Percentiles rank a stretch among this genome's conserved stretches.
Conservation (phyloP, 2,888 invertebrate species). For the Agonopterix heracliana region DNA sequence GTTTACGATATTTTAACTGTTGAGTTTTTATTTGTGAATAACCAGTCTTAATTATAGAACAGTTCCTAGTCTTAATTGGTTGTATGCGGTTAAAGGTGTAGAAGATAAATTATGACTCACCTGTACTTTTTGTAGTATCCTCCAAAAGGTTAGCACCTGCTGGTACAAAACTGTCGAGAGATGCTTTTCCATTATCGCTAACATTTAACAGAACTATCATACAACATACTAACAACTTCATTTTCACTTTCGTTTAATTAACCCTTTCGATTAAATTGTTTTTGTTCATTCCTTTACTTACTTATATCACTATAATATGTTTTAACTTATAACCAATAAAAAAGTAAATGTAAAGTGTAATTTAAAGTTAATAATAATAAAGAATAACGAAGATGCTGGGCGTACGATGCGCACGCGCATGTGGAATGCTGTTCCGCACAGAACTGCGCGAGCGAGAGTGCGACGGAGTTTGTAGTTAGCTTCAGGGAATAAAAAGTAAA, state of each 20-base stretch:
- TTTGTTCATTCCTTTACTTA: background rate
- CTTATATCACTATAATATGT: background rate
- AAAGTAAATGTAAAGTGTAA: too few species aligned
- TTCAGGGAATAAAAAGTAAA: too few species aligned
- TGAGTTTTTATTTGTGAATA: too few species aligned
- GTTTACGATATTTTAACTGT: too few species aligned
- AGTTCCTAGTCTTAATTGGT: too few species aligned
- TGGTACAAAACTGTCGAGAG: constrained; percentile 55
- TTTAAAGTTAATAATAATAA: background rate
- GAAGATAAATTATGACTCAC: constrained; percentile 27
- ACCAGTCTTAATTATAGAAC: too few species aligned
- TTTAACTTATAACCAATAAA: background rate
- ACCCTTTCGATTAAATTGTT: background rate
- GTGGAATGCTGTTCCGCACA: constrained; percentile 11
- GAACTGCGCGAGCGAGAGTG: constrained; percentile 10
- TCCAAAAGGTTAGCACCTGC: constrained; percentile 42
- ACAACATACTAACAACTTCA: constrained; percentile 55
- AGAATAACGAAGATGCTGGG: background rate
- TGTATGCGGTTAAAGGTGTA: too few species aligned
- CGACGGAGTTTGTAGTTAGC: too few species aligned
- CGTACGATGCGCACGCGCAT: constrained; percentile 10
- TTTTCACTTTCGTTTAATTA: constrained; percentile 21
- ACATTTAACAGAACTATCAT: constrained; percentile 54
- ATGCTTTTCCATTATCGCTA: constrained; percentile 61
- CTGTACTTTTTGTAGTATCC: constrained; percentile 52